These are phyloP conservation scores for Sebastolobus altivelis DNA, from an alignment of 2,797 vertebrate genomes.

Conservation along the genomic window DNA sequence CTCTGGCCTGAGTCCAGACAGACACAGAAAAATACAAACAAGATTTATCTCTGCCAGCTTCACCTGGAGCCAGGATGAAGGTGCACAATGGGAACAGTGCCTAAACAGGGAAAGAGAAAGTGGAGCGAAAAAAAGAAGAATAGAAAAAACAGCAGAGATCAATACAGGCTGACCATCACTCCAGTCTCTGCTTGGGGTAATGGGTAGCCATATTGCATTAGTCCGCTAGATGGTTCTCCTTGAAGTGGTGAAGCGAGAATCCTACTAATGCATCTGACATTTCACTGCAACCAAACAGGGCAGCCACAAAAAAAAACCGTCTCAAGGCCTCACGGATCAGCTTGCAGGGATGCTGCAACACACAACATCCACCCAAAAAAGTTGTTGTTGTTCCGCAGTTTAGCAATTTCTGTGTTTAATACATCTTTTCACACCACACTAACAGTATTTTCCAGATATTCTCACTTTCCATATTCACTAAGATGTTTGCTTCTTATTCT, in stretches of 20 bases:
- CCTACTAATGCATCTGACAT: constrained; percentile 83
- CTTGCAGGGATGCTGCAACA: constrained; percentile 34
- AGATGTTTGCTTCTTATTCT: constrained; percentile 31
- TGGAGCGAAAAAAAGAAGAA: neutral
- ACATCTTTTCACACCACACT: constrained; percentile 14
- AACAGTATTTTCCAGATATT: constrained; percentile 7
- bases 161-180: constrained; percentile 78
- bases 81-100: constrained; percentile 56
- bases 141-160: constrained; percentile 63
- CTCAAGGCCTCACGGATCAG: constrained; percentile 61
- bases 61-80: constrained; percentile 74
- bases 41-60: constrained; percentile 75
- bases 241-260: constrained; percentile 81
- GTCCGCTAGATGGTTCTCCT: constrained; percentile 76
- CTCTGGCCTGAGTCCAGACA: constrained; percentile 69
- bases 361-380: constrained; percentile 19
- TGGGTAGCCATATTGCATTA: constrained; percentile 84
- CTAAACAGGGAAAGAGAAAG: constrained; percentile 54
- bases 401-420: constrained; percentile 2
- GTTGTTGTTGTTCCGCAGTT: constrained; percentile 20
- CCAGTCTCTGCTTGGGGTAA: constrained; percentile 75
- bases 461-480: constrained; percentile 13
- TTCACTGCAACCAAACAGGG: constrained; percentile 66
- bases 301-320: constrained; percentile 54
- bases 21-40: constrained; percentile 74